Base-by-base conservation (phyloP, 1,140 invertebrate species). In the Ctenoplectra terminalis region DNA sequence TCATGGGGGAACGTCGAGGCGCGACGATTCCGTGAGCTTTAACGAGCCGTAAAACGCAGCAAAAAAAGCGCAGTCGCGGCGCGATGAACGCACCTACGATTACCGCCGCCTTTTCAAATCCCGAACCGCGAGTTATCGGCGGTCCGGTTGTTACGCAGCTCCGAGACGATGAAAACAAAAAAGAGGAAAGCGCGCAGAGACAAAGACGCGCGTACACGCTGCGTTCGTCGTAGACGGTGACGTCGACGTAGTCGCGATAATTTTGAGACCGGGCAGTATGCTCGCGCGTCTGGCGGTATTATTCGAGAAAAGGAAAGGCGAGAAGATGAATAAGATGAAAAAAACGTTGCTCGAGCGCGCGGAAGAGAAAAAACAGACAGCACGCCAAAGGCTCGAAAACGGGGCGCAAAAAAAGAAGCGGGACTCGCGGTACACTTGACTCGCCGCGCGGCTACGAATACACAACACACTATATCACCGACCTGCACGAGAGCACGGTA, bases 401-500 rank as follows among this genome's bases (percentile, higher is more conserved):
- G 8, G 13, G 15, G n/a, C n/a, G 23, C 4, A 54, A 43, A 69
- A 72, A 43, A 80, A 69, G 23, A 56, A 50, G 77, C 56, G 58
- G 13, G 72, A 63, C 67, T 54, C 61, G 54, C 61, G 31, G 37
- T 26, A 9, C 64, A 73, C 52, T 79, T 73, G 54, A 73, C 56
- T 31, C 50, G 71, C 26, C 61, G 61, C 61, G 37, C 61, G 37
- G 52, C 23, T 52, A 43, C 37, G n/a, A 6, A 70, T 43, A 31
- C 74, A 77, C 63, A 54, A 52, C 70, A 75, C 84, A 78, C 83
- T 71, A 70, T 86, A 71, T 72, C 69, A 86, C 79, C 84, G 73
- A 86, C 81, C 85, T 72, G 85, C 66, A 86, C 70, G 63, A 77
- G 82, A 74, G 75, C 76, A 74, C 81, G 80, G 81, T 74, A 77